A percentile compares a stretch with the other conserved stretches of the same genome.
These are phyloP conservation scores for Pogonus chalceus DNA, from an alignment of 1,140 invertebrate genomes.

Conservation along the genomic window DNA sequence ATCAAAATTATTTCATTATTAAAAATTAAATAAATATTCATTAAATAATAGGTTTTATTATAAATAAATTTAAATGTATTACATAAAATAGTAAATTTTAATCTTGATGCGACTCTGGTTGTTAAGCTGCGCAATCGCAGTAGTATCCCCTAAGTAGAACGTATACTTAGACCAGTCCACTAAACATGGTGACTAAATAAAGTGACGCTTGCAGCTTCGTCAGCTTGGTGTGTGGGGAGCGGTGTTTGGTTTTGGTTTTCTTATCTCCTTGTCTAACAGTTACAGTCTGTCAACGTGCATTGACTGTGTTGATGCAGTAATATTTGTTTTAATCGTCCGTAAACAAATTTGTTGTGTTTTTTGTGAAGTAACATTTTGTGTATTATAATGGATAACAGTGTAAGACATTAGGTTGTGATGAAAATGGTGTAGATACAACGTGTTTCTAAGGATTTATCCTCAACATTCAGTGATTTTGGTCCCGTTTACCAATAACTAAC, in stretches of 20 bases:
- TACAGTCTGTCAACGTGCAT: background rate
- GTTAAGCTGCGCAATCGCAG: too few species aligned
- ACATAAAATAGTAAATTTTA: too few species aligned
- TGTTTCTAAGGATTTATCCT: background rate
- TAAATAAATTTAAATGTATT: too few species aligned
- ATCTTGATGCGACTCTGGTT: too few species aligned
- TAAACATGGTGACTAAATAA: too few species aligned
- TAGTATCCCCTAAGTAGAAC: too few species aligned
- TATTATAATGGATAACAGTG: background rate
- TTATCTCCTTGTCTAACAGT: background rate
- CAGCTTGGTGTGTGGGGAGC: constrained; percentile 1
- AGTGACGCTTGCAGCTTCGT: too few species aligned
- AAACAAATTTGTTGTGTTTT: constrained; percentile 4
- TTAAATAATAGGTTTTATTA: too few species aligned
- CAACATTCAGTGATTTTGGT: background rate
- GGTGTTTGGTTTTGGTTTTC: background rate
- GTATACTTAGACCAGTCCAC: too few species aligned
- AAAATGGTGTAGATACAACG: background rate
- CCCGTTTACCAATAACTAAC: constrained; percentile 1
- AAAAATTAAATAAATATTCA: too few species aligned
- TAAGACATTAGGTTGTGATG: background rate
- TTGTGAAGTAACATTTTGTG: background rate
- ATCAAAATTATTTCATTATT: too few species aligned
- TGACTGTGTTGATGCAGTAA: background rate
- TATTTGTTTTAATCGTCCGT: background rate